Percentiles rank a stretch among this genome's conserved stretches.
phyloP scores from a whole-genome alignment of 2,113 vertebrate genomes.

The Gallinago media region DNA sequence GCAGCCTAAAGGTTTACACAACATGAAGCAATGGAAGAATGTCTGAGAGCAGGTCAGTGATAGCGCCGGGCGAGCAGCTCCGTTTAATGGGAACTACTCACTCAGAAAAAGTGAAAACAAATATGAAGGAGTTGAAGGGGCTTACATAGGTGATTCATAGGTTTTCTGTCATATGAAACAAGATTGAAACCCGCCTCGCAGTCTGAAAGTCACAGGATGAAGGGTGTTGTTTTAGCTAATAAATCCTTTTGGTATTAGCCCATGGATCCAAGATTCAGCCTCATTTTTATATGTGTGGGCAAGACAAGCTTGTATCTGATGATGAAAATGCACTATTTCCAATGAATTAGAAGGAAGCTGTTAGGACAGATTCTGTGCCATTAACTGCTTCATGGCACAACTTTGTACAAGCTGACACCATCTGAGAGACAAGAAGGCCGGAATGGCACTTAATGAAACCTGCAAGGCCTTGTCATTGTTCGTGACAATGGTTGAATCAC shows the following conservation, averaged over 20 bases:
- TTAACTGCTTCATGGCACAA: background rate
- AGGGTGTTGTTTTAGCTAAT: background rate
- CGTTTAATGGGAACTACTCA: background rate
- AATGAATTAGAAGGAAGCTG: background rate
- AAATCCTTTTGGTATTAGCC: background rate
- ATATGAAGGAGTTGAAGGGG: background rate
- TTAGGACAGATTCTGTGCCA: background rate
- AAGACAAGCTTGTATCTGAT: background rate
- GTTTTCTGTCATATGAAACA: background rate
- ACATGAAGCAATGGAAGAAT: background rate
- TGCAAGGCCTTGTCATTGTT: background rate
- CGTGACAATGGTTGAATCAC: background rate
- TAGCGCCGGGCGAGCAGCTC: background rate
- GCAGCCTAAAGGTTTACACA: background rate
- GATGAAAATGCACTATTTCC: background rate
- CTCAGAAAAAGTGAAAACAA: background rate
- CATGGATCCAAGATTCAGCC: background rate
- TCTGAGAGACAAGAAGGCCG: background rate
- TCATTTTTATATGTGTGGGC: background rate
- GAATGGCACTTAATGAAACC: background rate
- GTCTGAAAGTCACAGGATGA: background rate
- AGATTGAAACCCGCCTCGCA: background rate
- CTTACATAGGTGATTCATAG: background rate
- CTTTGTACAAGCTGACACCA: background rate
- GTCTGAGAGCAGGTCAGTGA: background rate